These are phyloP conservation scores for Pangasius djambal DNA, from an alignment of 2,797 vertebrate genomes.

Conservation along the genomic window DNA sequence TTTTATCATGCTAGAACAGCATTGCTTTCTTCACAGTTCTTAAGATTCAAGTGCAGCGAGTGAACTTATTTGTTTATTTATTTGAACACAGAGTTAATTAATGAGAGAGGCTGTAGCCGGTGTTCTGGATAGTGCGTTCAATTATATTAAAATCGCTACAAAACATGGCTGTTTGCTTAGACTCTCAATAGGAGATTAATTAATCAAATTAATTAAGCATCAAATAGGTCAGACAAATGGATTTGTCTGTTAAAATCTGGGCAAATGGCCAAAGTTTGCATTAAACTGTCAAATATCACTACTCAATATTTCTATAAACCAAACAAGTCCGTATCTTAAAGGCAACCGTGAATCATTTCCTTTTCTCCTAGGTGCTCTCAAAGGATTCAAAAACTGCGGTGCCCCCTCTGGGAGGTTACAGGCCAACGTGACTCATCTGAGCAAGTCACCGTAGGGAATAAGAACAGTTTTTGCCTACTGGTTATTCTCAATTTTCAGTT, in stretches of 20 bases:
- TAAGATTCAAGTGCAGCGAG: neutral
- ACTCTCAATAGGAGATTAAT: neutral
- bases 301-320: too few relatives aligned
- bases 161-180: conserved; percentile 10
- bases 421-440: conserved; percentile 53
- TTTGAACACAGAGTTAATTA: neutral
- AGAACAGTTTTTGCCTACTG: conserved; percentile 36
- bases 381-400: conserved; percentile 25
- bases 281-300: neutral
- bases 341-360: neutral
- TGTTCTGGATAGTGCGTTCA: neutral
- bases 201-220: conserved; percentile 13
- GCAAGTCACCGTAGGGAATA: conserved; percentile 22
- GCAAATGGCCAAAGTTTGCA: neutral
- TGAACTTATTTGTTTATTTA: neutral
- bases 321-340: neutral
- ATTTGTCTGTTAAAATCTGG: neutral
- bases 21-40: too few relatives aligned
- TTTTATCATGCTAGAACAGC: neutral
- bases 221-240: neutral
- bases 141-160: conserved; percentile 2
- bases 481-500: conserved; percentile 49
- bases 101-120: neutral
- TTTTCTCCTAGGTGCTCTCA: conserved; percentile 10
- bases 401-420: conserved; percentile 43